phyloP scores from a whole-genome alignment of 2,888 invertebrate species.

The Mystacides longicornis region DNA sequence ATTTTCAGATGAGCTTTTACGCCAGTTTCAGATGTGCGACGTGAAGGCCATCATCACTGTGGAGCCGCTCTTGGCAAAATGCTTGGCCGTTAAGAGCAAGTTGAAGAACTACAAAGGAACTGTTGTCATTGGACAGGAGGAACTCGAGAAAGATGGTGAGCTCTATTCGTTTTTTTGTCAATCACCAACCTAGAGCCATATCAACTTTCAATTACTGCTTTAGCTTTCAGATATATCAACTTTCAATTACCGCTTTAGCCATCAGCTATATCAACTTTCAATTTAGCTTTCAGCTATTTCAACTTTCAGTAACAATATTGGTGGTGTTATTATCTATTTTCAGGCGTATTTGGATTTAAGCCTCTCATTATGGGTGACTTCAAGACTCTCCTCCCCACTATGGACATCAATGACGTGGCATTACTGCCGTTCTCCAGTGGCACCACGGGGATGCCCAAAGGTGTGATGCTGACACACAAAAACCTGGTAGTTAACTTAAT shows the following conservation, averaged over 20 bases:
- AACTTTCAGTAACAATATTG: too few species aligned
- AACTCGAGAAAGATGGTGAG: constrained; percentile 34
- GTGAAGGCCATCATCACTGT: constrained; percentile 59
- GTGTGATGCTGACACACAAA: constrained; percentile 65
- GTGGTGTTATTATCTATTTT: constrained; percentile 23
- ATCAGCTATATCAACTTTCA: too few species aligned
- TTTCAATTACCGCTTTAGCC: too few species aligned
- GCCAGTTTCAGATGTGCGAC: constrained; percentile 56
- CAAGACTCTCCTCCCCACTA: constrained; percentile 37
- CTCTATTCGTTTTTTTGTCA: too few species aligned
- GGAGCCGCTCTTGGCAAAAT: constrained; percentile 54
- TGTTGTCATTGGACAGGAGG: constrained; percentile 56
- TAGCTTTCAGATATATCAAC: too few species aligned
- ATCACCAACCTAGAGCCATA: too few species aligned
- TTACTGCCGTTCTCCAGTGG: constrained; percentile 59
- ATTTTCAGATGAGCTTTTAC: constrained; percentile 52
- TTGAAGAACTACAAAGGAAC: constrained; percentile 54
- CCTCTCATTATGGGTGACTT: constrained; percentile 42
- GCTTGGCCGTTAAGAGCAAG: constrained; percentile 46
- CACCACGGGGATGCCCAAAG: constrained; percentile 77
- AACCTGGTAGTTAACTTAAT: constrained; percentile 55
- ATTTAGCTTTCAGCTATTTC: too few species aligned
- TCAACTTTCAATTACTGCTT: too few species aligned
- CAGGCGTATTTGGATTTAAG: constrained; percentile 42
- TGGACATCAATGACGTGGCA: constrained; percentile 47